Conservation (phyloP, 2,888 invertebrate genomes). For the Cetonia aurata region DNA sequence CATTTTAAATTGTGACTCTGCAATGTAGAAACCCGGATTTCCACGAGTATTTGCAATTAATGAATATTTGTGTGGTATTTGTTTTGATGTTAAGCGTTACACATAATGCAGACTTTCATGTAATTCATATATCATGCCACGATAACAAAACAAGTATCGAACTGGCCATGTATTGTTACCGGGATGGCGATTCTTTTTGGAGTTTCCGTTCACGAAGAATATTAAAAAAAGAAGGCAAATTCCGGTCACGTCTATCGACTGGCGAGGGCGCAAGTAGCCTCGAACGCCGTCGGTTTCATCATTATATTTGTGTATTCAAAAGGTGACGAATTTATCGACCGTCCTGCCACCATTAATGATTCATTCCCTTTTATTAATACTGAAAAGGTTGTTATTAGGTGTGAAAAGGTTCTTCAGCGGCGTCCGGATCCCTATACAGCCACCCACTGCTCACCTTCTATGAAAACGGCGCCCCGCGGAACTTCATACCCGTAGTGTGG, state of each 20-base stretch:
- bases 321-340: conserved; percentile 43
- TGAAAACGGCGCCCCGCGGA: conserved; percentile 13
- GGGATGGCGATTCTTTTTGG: too few relatives aligned
- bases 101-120: too few relatives aligned
- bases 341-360: conserved; percentile 46
- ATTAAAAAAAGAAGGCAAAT: conserved; percentile 4
- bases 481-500: conserved; percentile 6
- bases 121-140: too few relatives aligned
- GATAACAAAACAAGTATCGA: too few relatives aligned
- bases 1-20: too few relatives aligned
- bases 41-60: too few relatives aligned
- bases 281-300: conserved; percentile 14
- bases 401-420: conserved; percentile 48
- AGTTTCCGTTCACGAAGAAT: background rate
- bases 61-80: too few relatives aligned
- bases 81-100: too few relatives aligned
- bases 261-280: conserved; percentile 3
- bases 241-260: conserved; percentile 9
- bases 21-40: too few relatives aligned
- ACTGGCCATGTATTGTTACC: too few relatives aligned
- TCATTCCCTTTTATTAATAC: conserved; percentile 47
- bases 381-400: conserved; percentile 50
- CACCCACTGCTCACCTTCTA: conserved; percentile 5
- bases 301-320: conserved; percentile 39
- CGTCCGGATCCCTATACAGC: conserved; percentile 2